Percentiles rank a stretch among this genome's conserved stretches.
Conservation (phyloP, 2,888 invertebrate species). For the Lamproptera curius region DNA sequence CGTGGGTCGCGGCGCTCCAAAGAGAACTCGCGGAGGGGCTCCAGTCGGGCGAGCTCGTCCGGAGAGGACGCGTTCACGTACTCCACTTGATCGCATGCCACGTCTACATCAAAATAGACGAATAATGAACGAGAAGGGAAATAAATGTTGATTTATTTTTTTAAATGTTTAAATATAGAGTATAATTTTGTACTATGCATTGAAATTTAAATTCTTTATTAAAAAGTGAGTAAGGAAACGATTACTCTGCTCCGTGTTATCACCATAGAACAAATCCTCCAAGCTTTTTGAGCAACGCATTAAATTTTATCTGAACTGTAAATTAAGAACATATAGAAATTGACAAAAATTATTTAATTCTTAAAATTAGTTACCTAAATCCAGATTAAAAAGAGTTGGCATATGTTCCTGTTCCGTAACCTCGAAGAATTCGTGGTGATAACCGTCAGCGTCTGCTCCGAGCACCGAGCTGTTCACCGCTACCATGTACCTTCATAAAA, state of each 20-base stretch:
- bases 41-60: slow-evolving; percentile 41
- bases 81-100: slow-evolving; percentile 40
- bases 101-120: slow-evolving; percentile 31
- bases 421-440: slow-evolving; percentile 52
- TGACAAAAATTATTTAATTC: too few relatives aligned
- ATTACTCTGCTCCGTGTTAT: too few relatives aligned
- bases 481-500: slow-evolving; percentile 50
- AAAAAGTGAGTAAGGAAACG: too few relatives aligned
- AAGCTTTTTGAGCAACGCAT: too few relatives aligned
- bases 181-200: too few relatives aligned
- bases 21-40: slow-evolving; percentile 60
- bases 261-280: too few relatives aligned
- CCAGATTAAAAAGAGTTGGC: slow-evolving; percentile 37
- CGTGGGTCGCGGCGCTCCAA: slow-evolving; percentile 43
- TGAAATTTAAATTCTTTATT: too few relatives aligned
- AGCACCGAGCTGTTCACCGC: slow-evolving; percentile 58
- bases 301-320: too few relatives aligned
- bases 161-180: too few relatives aligned
- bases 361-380: slow-evolving; percentile 40
- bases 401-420: slow-evolving; percentile 29
- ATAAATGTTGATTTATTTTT: too few relatives aligned
- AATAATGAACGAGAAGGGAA: too few relatives aligned
- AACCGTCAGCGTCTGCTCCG: slow-evolving; percentile 51
- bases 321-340: too few relatives aligned
- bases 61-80: slow-evolving; percentile 29